Base-by-base conservation (phyloP, 2,888 invertebrate genomes). In the Brachylomia viminalis region DNA sequence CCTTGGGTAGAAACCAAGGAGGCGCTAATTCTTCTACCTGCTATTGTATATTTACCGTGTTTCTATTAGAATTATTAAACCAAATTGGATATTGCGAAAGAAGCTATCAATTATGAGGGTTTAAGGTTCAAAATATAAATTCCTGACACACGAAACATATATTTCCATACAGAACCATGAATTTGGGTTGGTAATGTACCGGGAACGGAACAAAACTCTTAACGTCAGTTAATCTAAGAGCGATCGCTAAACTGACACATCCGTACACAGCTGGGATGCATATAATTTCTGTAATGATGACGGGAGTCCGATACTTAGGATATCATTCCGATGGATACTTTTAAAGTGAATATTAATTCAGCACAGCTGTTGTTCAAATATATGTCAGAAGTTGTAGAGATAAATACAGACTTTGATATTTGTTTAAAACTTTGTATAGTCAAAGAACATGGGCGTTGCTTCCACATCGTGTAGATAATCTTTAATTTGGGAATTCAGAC, bases 171-270 rank as follows among this genome's bases (percentile, higher is more conserved):
- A 45, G 15, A 61, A 67, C 38, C 10, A 72, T 71, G 69, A 66
- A 79, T 77, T 74, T 1, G 45, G 15, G n/a, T 58, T 30, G 56
- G 38, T 49, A 42, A 64, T 81, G 58, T 45, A 52, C 10, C 65
- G 73, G 64, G 54, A 79, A 67, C 87, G 87, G 88, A 87, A 87
- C 77, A 52, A 38, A 75, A 61, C 87, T 88, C 80, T 87, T 85
- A 87, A 74, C 70, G 30, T 74, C 75, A 88, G 80, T 88, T 87
- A 79, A 88, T 87, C 59, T 82, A 86, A 87, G 85, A 87, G 87
- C 74, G 80, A 82, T 75, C 65, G 74, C 15, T 87, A 75, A 87
- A 88, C 77, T 75, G 84, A 76, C 71, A 73, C 82, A 87, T 87
- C 87, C 87, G 87, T 88, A 87, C 82, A 86, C 84, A 86, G 66